phyloP scores from a whole-genome alignment of 37 sponge, comb jelly and placozoan genomes.

The Halichondria panicea region DNA sequence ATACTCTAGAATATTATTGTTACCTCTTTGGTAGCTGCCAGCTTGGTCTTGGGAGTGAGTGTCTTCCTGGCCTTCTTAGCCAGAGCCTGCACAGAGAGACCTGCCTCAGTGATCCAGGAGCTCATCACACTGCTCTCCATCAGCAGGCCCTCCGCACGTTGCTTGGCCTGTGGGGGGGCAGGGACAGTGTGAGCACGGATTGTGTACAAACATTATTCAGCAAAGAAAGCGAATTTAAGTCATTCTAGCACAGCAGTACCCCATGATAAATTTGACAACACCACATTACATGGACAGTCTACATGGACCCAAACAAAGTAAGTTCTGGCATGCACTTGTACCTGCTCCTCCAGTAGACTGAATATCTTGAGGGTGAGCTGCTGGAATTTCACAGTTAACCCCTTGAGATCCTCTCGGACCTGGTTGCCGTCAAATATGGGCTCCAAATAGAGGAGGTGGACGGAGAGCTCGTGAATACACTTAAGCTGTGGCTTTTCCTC shows the following conservation, averaged over 20 bases:
- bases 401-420: constrained; percentile 23
- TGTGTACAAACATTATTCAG: neutral
- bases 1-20: neutral
- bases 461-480: constrained; percentile 45
- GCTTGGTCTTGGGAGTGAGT: neutral
- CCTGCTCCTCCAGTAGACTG: constrained; percentile 10
- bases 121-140: constrained; percentile 31
- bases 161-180: neutral
- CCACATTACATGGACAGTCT: neutral
- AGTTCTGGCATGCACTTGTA: neutral
- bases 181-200: neutral
- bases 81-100: constrained; percentile 28
- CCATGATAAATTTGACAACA: neutral
- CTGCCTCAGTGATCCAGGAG: constrained; percentile 37
- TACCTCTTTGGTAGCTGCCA: constrained; percentile 24
- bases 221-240: neutral
- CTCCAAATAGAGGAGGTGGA: constrained; percentile 60
- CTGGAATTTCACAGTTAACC: constrained; percentile 13
- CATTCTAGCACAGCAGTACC: neutral
- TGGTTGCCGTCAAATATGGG: constrained; percentile 52
- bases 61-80: constrained; percentile 23
- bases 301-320: neutral
- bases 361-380: constrained; percentile 14
- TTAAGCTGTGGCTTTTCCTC: constrained; percentile 25
- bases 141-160: constrained; percentile 12